Base-by-base conservation (phyloP, 2,888 invertebrate genomes). In the Acanthopleura granulata region DNA sequence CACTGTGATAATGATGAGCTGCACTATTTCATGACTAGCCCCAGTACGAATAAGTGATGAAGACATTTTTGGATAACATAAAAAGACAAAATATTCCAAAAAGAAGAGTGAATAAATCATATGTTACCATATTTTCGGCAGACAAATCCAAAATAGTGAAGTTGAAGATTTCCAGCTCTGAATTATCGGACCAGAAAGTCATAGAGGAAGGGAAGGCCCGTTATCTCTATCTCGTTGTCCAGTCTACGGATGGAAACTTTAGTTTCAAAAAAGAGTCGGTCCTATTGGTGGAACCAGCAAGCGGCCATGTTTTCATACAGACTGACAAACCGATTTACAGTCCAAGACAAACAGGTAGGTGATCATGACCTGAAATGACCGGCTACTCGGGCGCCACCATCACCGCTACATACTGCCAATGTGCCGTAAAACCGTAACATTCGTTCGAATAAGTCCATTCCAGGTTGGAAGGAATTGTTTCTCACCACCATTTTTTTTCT, bases 281-380 rank as follows among this genome's bases (percentile, higher is more conserved):
- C 3, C 16, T 72, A 1, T 51, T 72, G 4, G 72, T 72, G 6
- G 16, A 27, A 14, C 72, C 72, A 51, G 3, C 27, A 50, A 51
- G 18, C n/a, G 72, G 72, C 16, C 27, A 51, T 29, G 72, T 72
- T 18, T 72, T 72, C 57, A 72, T 72, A 15, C 72, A 72, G 57
- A 72, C 72, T 9, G 72, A 72, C 27, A 72, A 72, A 25, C 72
- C 72, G 27, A 50, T 72, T 4, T 72, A 72, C 29, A 72, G n/a
- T 12, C 72, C 72, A 50, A 72, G n/a, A 22, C 72, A 72, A 29
- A n/a, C 18, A 51, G 72, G 72, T 72, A 6, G 15, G 29, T 72
- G 25, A 6, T 6, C 57, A 40, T 57, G 6, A 57, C 3, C 18
- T n/a, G n/a, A n/a, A 57, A 3, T 57, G 22, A 57, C 57, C 51